A percentile compares a stretch with the other conserved stretches of the same genome.
These are phyloP conservation scores for Alaudala cheleensis DNA, from an alignment of 2,113 vertebrate species.

Conservation along the genomic window DNA sequence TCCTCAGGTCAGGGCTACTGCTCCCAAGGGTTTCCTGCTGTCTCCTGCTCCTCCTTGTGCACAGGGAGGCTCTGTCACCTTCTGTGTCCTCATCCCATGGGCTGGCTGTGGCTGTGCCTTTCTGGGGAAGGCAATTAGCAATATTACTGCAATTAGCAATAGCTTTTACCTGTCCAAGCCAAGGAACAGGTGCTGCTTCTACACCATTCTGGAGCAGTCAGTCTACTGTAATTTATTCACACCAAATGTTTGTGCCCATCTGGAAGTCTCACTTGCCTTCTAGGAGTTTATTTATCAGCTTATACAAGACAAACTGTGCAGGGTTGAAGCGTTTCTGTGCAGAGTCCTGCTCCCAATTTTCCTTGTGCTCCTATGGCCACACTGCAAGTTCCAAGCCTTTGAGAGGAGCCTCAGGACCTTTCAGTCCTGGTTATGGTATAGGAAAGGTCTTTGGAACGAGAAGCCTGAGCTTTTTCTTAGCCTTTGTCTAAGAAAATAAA, in stretches of 20 bases:
- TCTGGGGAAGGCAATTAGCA: not conserved
- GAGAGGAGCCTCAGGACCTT: not conserved
- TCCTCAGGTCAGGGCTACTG: not conserved
- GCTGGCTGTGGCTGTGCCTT: not conserved
- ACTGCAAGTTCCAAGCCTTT: too few relatives aligned
- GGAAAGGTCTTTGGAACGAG: not conserved
- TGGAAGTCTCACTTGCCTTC: not conserved
- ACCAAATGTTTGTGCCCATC: not conserved
- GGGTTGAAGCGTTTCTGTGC: not conserved
- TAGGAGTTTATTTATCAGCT: not conserved
- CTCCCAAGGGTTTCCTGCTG: not conserved
- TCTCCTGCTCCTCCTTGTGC: not conserved
- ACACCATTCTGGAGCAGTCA: not conserved
- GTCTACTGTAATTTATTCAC: not conserved
- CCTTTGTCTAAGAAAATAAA: not conserved
- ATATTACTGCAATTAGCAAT: not conserved
- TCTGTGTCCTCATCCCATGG: rapidly evolving
- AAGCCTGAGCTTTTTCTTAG: not conserved
- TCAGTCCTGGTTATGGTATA: rapidly evolving
- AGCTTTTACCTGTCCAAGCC: not conserved
- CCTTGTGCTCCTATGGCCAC: rapidly evolving
- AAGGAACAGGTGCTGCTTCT: not conserved
- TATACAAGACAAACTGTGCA: rapidly evolving
- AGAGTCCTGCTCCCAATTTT: not conserved
- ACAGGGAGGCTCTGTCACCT: not conserved